Conservation (phyloP, 2,888 invertebrate species). For the Ephialtes manifestator region DNA sequence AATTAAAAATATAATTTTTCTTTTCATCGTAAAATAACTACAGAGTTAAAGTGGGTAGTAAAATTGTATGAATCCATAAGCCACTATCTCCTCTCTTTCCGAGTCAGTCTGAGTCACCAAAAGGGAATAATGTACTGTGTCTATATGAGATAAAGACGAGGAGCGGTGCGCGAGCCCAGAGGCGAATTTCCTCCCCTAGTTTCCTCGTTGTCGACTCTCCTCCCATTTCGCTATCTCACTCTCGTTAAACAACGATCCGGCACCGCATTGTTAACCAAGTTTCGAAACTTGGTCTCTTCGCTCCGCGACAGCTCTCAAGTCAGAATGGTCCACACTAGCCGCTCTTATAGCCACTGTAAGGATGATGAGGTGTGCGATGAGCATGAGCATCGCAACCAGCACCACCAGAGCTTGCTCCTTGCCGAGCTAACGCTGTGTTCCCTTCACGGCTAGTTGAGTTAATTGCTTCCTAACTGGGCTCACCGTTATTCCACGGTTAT, state of each 20-base stretch:
- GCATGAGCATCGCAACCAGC: conserved; percentile 31
- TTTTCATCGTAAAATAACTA: too few species aligned
- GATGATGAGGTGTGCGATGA: conserved; percentile 50
- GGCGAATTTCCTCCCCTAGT: conserved; percentile 5
- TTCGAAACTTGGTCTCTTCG: conserved; percentile 29
- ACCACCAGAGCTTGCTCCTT: background rate
- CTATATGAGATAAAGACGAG: conserved; percentile 21
- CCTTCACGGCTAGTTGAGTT: conserved; percentile 60
- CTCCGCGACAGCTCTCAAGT: conserved; percentile 29
- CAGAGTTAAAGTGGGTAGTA: too few species aligned
- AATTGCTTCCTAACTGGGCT: conserved; percentile 64
- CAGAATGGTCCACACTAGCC: conserved; percentile 24
- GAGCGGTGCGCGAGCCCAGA: conserved; percentile 22
- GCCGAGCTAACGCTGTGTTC: conserved; percentile 9
- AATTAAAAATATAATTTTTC: too few species aligned
- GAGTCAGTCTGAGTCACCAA: conserved; percentile 10
- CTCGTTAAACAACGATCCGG: conserved; percentile 59
- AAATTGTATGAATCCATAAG: too few species aligned
- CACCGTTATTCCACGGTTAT: conserved; percentile 54
- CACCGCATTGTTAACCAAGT: conserved; percentile 54
- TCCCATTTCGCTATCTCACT: conserved; percentile 21
- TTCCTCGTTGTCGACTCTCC: conserved; percentile 25
- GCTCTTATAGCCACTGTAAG: background rate
- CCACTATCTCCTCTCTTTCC: background rate
- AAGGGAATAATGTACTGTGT: conserved; percentile 54